Conservation (phyloP, 2,113 vertebrate genomes). For the Gallinago media region DNA sequence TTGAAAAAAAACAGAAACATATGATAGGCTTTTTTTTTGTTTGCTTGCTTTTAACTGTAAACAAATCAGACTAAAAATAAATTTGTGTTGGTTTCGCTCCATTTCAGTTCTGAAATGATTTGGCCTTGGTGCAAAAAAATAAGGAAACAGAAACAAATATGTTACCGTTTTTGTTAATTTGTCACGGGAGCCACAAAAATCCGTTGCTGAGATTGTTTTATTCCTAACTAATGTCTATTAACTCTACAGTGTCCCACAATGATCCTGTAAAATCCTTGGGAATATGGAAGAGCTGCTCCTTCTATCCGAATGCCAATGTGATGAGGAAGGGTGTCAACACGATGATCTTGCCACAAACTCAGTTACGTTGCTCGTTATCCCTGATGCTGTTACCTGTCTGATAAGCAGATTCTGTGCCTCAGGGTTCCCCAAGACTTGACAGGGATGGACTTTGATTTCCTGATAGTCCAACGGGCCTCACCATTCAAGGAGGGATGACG, state of each 20-base stretch:
- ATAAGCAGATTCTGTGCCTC: background rate
- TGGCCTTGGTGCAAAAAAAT: background rate
- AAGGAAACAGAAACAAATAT: background rate
- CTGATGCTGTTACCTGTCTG: background rate
- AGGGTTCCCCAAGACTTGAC: accelerated
- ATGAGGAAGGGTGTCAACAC: background rate
- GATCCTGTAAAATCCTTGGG: background rate
- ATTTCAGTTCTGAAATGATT: background rate
- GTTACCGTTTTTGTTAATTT: background rate
- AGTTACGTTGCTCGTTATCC: accelerated
- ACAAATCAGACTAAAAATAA: background rate
- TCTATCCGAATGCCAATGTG: background rate
- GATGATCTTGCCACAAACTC: background rate
- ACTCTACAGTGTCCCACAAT: background rate
- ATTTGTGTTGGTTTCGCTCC: background rate
- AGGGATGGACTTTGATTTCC: background rate
- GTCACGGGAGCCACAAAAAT: background rate
- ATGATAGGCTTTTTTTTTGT: too few relatives aligned
- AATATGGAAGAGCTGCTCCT: background rate
- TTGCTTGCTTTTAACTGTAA: background rate
- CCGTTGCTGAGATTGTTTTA: background rate
- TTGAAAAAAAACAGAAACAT: background rate
- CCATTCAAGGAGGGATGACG: background rate
- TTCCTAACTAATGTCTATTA: background rate
- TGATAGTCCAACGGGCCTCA: background rate